Conservation (phyloP, 2,113 vertebrate species). For the Phaetusa simplex region DNA sequence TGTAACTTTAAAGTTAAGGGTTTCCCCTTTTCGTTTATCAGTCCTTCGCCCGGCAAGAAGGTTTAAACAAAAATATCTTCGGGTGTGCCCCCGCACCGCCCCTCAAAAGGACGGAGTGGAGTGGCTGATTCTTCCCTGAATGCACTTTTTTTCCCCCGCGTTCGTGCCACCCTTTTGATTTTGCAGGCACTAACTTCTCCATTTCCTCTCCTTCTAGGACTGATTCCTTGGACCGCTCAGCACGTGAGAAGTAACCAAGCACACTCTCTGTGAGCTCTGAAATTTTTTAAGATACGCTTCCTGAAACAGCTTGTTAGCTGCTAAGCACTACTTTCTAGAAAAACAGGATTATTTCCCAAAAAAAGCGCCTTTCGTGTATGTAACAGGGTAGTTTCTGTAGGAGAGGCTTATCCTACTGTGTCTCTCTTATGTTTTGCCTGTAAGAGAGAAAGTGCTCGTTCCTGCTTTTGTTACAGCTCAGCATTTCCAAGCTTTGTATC, state of each 20-base stretch:
- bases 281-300: conserved; percentile 54
- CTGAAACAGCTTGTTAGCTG: conserved; percentile 56
- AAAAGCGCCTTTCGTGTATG: background rate
- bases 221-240: conserved; percentile 63
- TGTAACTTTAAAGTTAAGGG: conserved; percentile 14
- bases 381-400: conserved; percentile 40
- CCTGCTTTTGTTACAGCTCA: conserved; percentile 48
- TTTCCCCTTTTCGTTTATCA: conserved; percentile 24
- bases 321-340: conserved; percentile 39
- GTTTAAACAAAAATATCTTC: conserved; percentile 46
- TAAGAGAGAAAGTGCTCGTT: conserved; percentile 22
- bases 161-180: conserved; percentile 16
- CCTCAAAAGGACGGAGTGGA: background rate
- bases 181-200: conserved; percentile 51
- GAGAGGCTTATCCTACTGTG: conserved; percentile 25
- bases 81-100: background rate
- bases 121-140: background rate
- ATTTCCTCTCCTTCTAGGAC: conserved; percentile 67
- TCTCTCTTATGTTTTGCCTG: conserved; percentile 8
- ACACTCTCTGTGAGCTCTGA: conserved; percentile 21
- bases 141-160: background rate
- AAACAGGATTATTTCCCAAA: background rate
- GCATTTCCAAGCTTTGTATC: conserved; percentile 51
- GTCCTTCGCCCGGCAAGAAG: background rate
- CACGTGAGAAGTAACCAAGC: conserved; percentile 42